phyloP scores from a whole-genome alignment of 1,140 invertebrate genomes.

The Drosophila tropicalis region DNA sequence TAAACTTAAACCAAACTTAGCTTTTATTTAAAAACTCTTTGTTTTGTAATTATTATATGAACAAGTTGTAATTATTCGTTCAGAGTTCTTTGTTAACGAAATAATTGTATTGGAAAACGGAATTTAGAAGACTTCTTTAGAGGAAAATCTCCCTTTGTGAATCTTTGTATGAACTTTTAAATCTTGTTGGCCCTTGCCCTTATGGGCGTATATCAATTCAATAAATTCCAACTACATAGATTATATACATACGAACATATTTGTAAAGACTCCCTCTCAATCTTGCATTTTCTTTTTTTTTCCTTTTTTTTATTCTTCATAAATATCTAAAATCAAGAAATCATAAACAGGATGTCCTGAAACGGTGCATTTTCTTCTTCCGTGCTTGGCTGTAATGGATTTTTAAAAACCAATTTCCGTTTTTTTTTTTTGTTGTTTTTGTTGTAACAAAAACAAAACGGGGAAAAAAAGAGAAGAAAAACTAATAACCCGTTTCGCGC shows the following conservation, averaged over 20 bases:
- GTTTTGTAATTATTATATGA: no score
- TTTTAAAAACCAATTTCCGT: constrained; percentile 80
- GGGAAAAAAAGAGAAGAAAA: constrained; percentile 54
- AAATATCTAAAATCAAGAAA: constrained; percentile 35
- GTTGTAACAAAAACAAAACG: constrained; percentile 25
- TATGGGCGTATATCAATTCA: constrained; percentile 5
- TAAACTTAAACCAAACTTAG: no score
- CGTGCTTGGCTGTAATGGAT: constrained; percentile 61
- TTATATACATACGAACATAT: no score
- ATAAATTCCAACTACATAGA: constrained; percentile 15
- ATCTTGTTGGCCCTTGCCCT: no score
- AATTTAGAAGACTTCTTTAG: no score
- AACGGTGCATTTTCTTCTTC: constrained; percentile 52
- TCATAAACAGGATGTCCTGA: constrained; percentile 56
- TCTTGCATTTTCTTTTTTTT: not conserved
- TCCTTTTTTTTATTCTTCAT: not conserved
- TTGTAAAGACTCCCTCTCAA: not conserved
- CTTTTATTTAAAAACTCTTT: no score
- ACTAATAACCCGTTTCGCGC: constrained; percentile 73
- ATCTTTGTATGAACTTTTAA: no score
- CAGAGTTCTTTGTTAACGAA: constrained; percentile 1
- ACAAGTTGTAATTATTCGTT: not conserved
- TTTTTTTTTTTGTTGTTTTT: constrained; percentile 38
- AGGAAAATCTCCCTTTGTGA: no score
- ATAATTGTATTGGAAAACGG: no score